A percentile compares a stretch with the other conserved stretches of the same genome.
phyloP scores from a whole-genome alignment of 2,797 vertebrate species.

The Helicolenus hilgendorfi region DNA sequence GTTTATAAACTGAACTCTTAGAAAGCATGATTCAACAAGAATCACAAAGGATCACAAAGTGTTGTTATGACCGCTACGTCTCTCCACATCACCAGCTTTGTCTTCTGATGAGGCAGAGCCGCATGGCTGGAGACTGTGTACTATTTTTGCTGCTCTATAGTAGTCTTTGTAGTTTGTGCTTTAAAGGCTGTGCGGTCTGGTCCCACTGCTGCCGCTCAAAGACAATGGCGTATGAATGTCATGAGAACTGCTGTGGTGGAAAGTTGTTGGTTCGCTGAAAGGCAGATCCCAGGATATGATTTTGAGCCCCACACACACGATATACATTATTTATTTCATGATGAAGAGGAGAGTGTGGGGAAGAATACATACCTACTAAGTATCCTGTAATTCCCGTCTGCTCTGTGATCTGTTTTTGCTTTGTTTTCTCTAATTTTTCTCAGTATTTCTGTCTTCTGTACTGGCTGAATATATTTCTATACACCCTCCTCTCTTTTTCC shows the following conservation, averaged over 20 bases:
- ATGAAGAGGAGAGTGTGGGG: background rate
- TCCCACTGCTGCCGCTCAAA: constrained; percentile 45
- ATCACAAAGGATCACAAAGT: background rate
- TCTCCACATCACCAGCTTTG: constrained; percentile 45
- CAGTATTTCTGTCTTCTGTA: background rate
- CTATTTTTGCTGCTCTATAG: constrained; percentile 47
- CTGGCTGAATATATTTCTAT: background rate
- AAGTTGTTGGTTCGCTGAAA: constrained; percentile 61
- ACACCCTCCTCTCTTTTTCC: background rate
- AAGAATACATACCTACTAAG: background rate
- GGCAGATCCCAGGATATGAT: constrained; percentile 67
- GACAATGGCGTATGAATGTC: constrained; percentile 67
- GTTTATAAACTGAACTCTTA: constrained; percentile 38
- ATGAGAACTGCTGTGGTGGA: constrained; percentile 57
- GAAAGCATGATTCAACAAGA: constrained; percentile 31
- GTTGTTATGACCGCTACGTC: constrained; percentile 38
- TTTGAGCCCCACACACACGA: background rate
- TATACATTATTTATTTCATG: constrained; percentile 40
- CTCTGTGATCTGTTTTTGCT: background rate
- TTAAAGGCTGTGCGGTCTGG: constrained; percentile 53
- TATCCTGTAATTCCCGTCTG: background rate
- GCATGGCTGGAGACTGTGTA: constrained; percentile 22
- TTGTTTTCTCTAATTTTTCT: background rate
- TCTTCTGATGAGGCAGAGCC: constrained; percentile 37
- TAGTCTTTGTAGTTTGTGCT: constrained; percentile 61